Conservation (phyloP, 2,113 vertebrate genomes). For the Aramus guarauna region DNA sequence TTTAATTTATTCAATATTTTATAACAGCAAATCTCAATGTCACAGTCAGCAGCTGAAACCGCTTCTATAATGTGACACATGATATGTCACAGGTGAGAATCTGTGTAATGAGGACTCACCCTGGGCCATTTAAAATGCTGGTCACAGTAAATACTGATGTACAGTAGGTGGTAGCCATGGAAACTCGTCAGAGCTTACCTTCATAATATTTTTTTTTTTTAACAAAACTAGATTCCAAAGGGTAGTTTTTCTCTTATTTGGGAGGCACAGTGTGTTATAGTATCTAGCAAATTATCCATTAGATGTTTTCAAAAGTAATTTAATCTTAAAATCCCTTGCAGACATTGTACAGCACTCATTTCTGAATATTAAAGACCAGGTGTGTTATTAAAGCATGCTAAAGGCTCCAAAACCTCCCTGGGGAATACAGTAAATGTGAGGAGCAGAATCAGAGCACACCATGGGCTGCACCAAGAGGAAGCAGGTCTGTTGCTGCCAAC, state of each 20-base stretch:
- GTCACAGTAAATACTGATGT: background rate
- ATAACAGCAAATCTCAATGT: background rate
- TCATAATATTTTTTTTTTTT: background rate
- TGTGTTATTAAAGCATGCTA: background rate
- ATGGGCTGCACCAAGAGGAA: background rate
- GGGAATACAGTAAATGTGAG: background rate
- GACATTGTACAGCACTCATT: background rate
- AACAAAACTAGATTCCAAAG: background rate
- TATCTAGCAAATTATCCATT: background rate
- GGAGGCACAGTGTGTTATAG: background rate
- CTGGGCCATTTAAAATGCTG: conserved; percentile 36
- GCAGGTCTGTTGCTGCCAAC: background rate
- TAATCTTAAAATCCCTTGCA: background rate
- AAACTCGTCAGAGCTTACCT: conserved; percentile 25
- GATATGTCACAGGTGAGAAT: background rate
- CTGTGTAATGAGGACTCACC: background rate
- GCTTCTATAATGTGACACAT: background rate
- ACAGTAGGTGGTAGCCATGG: conserved; percentile 47
- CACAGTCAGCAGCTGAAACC: background rate
- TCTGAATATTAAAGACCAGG: background rate
- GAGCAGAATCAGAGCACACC: background rate
- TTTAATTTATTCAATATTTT: background rate
- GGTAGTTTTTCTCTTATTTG: background rate
- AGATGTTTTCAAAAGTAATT: background rate
- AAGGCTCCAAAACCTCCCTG: background rate